Evolutionary conservation across 2,888 invertebrate species (phyloP).

Genomic region (Noctua comes): DNA sequence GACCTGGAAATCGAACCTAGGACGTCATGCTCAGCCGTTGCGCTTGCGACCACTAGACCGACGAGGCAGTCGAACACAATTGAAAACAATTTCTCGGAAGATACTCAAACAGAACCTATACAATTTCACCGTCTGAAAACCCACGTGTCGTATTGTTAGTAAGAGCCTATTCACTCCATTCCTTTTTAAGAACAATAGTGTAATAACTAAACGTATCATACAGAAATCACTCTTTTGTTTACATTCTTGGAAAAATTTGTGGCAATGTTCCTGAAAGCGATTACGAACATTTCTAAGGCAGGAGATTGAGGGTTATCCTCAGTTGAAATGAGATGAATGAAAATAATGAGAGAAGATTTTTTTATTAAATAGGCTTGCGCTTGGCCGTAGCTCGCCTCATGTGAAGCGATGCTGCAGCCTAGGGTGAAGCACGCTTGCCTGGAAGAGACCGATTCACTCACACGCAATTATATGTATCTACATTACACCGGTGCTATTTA

Average conservation of each 20-base stretch:
- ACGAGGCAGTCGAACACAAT: no score
- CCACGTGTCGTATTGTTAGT: constrained; percentile 1
- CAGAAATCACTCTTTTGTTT: constrained; percentile 21
- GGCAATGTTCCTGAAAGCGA: background rate
- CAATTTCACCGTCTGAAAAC: constrained; percentile 24
- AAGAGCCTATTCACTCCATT: background rate
- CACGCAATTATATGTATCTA: no score
- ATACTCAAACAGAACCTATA: background rate
- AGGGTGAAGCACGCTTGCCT: no score
- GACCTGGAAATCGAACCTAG: no score
- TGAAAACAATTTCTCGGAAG: background rate
- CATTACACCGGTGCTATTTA: no score
- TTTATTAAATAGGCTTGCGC: no score
- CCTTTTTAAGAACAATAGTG: constrained; percentile 46
- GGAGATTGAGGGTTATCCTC: background rate
- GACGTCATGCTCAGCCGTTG: no score
- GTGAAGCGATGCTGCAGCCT: no score
- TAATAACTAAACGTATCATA: constrained; percentile 6
- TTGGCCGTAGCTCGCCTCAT: no score
- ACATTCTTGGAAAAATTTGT: constrained; percentile 27
- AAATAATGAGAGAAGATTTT: no score
- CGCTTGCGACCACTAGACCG: no score
- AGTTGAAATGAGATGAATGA: background rate
- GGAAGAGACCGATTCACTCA: no score
- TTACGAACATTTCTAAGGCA: background rate